Evolutionary conservation across 2,888 invertebrate species (phyloP), one percentile per base, ranked within the genome.

Genomic region (Hanleya hanleyi): DNA sequence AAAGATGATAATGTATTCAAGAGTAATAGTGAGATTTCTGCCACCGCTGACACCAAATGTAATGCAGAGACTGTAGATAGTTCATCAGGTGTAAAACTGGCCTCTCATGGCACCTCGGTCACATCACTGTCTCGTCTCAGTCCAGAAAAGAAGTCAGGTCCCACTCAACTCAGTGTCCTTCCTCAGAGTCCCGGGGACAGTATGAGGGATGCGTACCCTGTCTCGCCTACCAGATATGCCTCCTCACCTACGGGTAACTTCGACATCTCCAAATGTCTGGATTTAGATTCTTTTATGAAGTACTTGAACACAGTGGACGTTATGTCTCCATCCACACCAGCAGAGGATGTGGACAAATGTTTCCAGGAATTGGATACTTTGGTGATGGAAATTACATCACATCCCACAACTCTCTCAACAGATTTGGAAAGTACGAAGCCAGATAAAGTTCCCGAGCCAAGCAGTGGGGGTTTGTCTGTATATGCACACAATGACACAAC

Each of bases 341-440:
- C 47, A n/a, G 18, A 37, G 26, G 64, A 64, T 15, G 35, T 64
- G 35, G 64, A 64, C 15, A 12, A 26, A 1, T 35, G 26, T 26
- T 37, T 64, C 36, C 12, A 64, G 29, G 64, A 64, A 64, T 35
- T 64, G 35, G 64, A 64, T 29, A 37, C 35, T 26, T n/a, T 64
- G 37, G 18, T 35, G 3, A 64, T 5, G 15, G 29, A 4, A 15
- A n/a, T n/a, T n/a, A n/a, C n/a, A n/a, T n/a, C n/a, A n/a, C n/a
- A n/a, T n/a, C n/a, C n/a, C n/a, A n/a, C n/a, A n/a, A n/a, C n/a
- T n/a, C 29, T 57, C 1, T 26, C 57, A 15, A 9, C 18, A 41
- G 41, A 41, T 41, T 9, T 18, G 41, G 41, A 41, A 41, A 57
- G 57, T 26, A n/a, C n/a, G n/a, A n/a, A n/a, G n/a, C 32, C 29